Percentiles rank a stretch among this genome's conserved stretches.
Conservation (phyloP, 2,888 invertebrate species). For the Watsonalla cultraria region DNA sequence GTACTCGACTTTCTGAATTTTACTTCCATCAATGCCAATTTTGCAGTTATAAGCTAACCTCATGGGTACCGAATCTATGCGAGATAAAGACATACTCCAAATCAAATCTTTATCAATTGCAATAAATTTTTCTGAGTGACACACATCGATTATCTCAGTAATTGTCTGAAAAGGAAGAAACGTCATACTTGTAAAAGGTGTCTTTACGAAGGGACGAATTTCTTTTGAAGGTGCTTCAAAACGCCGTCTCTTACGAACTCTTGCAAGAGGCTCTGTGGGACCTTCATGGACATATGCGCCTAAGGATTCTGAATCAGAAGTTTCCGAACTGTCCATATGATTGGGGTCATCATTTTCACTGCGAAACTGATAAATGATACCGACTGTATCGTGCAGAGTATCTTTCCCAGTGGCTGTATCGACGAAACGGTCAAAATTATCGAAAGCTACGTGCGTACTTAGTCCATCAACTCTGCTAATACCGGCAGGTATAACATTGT, state of each 20-base stretch:
- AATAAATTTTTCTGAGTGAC: conserved; percentile 8
- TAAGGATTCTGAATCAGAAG: conserved; percentile 4
- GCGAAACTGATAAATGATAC: conserved; percentile 77
- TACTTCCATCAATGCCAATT: conserved; percentile 11
- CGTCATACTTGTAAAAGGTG: conserved; percentile 8
- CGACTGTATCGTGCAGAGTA: conserved; percentile 80
- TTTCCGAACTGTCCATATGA: neutral
- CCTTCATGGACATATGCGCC: neutral
- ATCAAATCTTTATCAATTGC: conserved; percentile 23
- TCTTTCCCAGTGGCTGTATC: conserved; percentile 15
- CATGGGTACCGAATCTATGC: conserved; percentile 10
- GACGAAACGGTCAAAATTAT: conserved; percentile 16
- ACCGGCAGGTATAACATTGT: conserved; percentile 5
- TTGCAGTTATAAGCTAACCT: conserved; percentile 22
- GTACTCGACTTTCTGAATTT: conserved; percentile 25
- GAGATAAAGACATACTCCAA: conserved; percentile 16
- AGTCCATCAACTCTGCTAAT: conserved; percentile 4
- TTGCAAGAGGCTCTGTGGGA: conserved; percentile 2
- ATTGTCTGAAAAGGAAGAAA: conserved; percentile 5
- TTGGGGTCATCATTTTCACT: neutral
- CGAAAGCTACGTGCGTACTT: conserved; percentile 7
- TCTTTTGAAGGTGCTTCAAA: conserved; percentile 3
- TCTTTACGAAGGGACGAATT: conserved; percentile 5
- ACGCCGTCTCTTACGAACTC: conserved; percentile 6
- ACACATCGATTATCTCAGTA: conserved; percentile 7